These are phyloP conservation scores for Holcopasites calliopsidis DNA, from an alignment of 1,140 invertebrate species.

Conservation along the genomic window DNA sequence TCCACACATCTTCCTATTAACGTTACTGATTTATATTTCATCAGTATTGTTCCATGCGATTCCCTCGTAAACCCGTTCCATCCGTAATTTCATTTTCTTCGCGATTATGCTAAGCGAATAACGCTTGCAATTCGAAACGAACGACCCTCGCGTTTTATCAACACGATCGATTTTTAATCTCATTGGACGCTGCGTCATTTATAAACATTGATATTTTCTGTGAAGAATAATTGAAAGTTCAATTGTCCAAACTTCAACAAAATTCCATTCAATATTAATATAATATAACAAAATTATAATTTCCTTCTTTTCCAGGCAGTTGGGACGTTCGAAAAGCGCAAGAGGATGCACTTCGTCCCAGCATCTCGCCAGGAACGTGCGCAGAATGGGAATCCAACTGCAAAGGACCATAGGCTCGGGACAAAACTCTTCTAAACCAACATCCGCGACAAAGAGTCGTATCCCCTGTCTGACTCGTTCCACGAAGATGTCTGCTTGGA, in stretches of 20 bases:
- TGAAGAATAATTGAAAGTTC: no score
- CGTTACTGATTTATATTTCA: neutral
- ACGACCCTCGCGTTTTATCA: no score
- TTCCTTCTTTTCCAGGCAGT: neutral
- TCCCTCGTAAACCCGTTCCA: neutral
- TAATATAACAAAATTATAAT: no score
- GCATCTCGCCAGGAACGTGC: neutral
- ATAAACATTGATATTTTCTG: no score
- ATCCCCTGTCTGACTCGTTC: neutral
- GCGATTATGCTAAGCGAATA: neutral
- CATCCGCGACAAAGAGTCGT: neutral
- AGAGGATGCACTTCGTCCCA: neutral
- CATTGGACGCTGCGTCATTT: no score
- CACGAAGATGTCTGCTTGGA: neutral
- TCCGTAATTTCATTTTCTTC: conserved; percentile 4
- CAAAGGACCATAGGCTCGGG: neutral
- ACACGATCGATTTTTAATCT: no score
- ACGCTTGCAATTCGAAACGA: neutral
- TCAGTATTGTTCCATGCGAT: neutral
- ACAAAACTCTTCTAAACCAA: neutral
- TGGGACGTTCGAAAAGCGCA: neutral
- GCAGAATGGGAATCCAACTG: neutral
- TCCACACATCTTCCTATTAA: neutral
- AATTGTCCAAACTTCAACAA: no score
- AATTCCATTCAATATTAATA: no score